These are phyloP conservation scores for Sussaba pulchella DNA, from an alignment of 2,888 invertebrate genomes.

Conservation along the genomic window DNA sequence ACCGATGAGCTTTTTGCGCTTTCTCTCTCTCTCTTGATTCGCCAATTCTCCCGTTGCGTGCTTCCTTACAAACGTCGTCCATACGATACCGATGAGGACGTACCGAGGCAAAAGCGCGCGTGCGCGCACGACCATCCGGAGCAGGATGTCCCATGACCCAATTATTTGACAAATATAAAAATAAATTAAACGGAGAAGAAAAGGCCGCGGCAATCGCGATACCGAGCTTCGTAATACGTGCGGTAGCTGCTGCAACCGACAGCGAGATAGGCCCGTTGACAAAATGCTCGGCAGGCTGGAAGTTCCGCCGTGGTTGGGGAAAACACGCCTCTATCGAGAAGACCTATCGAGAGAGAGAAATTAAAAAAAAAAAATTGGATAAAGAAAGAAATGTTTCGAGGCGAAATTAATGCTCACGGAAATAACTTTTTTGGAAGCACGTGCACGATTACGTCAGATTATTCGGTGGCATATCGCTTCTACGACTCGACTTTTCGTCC, in stretches of 20 bases:
- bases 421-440: constrained; percentile 9
- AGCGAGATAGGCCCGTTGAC: background rate
- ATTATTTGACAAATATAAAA: constrained; percentile 55
- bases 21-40: no score
- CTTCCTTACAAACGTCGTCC: no score
- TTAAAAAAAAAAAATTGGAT: constrained; percentile 1
- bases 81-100: constrained; percentile 2
- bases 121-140: background rate
- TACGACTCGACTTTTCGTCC: background rate
- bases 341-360: no score
- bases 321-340: no score
- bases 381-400: background rate
- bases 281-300: background rate
- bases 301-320: background rate
- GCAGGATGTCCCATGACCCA: constrained; percentile 63
- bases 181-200: no score
- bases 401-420: background rate
- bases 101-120: background rate
- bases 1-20: no score
- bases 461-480: constrained; percentile 2
- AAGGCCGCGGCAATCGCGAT: constrained; percentile 22
- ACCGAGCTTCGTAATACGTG: constrained; percentile 43
- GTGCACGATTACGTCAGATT: constrained; percentile 17
- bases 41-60: no score
- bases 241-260: background rate